Base-by-base conservation (phyloP, 2,113 vertebrate genomes). In the Copsychus sechellarum region DNA sequence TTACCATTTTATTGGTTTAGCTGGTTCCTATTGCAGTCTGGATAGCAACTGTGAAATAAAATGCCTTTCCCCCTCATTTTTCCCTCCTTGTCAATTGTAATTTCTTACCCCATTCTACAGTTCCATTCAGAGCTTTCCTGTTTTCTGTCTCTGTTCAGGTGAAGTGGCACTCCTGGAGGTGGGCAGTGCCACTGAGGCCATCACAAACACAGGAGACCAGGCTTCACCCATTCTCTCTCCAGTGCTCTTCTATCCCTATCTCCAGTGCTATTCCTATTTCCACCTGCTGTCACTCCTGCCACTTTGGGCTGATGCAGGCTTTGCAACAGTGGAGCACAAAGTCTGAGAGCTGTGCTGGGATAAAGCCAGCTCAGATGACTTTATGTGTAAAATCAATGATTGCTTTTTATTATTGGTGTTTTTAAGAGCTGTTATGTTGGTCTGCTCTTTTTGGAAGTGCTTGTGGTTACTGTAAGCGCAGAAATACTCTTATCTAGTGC, bases 251-350 rank as follows among this genome's bases (percentile, higher is more conserved):
- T 8, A 1, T 10, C 48, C 70, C 70, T 7, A 0, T n/a, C 43
- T 67, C 42, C 36, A 25, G 48, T 3, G n/a, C 22, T 45, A 11
- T 21, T 45, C 43, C 43, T 45, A 20, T 17, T 73, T 34, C 47
- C 31, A 31, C 19, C 38, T 51, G 38, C 33, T 0, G 0, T 34
- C 0, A 0, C 40, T 36, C 40, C 40, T 34, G 18, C 33, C 2
- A 1, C 61, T 54, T 62, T 36, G 45, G 73, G 74, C 47, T 40
- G 45, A 12, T 5, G 24, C 6, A 7, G 34, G 9, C 70, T 87
- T 56, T 38, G 58, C 40, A 12, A 0, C 9, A 48, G 8, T 81
- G 45, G 29, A 87, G 48, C 20, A 42, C 11, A 9, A 42, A 53
- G 29, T 29, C 33, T 36, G 14, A 51, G 40, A 62, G 53, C 38